phyloP scores from a whole-genome alignment of 2,888 invertebrate species.

The Stenchaetothrips biformis region DNA sequence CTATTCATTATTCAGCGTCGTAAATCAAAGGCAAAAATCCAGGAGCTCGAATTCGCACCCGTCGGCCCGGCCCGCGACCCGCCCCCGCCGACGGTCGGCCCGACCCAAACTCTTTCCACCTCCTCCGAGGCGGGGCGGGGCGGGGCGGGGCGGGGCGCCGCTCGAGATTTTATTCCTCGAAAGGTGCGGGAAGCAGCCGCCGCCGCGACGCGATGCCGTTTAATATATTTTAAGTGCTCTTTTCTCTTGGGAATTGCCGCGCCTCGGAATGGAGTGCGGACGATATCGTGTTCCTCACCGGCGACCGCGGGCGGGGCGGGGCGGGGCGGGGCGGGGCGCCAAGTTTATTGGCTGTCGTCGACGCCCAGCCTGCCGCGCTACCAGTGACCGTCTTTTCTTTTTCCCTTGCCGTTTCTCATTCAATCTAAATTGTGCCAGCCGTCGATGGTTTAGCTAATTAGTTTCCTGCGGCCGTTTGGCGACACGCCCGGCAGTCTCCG shows the following conservation, averaged over 20 bases:
- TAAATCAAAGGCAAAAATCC: slow-evolving; percentile 16
- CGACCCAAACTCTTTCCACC: neutral
- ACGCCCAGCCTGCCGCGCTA: too few relatives aligned
- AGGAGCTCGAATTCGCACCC: slow-evolving; percentile 1
- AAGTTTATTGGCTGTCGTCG: too few relatives aligned
- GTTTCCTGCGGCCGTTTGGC: too few relatives aligned
- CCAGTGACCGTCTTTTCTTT: too few relatives aligned
- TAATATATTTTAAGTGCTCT: slow-evolving; percentile 5
- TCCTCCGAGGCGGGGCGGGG: too few relatives aligned
- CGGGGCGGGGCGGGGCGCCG: neutral
- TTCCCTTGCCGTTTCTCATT: too few relatives aligned
- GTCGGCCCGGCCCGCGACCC: neutral
- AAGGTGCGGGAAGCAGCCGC: neutral
- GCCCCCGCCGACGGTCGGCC: neutral
- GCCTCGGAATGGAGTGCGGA: neutral
- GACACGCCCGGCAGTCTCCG: too few relatives aligned
- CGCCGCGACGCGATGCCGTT: neutral
- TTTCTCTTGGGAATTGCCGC: neutral
- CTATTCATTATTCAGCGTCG: slow-evolving; percentile 18
- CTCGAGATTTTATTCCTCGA: slow-evolving; percentile 4
- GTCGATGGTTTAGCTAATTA: too few relatives aligned
- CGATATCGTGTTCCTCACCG: too few relatives aligned
- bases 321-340: neutral
- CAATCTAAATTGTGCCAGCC: too few relatives aligned
- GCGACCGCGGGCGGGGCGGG: neutral